phyloP scores from a whole-genome alignment of 2,888 invertebrate species.

The Tetragnatha montana region DNA sequence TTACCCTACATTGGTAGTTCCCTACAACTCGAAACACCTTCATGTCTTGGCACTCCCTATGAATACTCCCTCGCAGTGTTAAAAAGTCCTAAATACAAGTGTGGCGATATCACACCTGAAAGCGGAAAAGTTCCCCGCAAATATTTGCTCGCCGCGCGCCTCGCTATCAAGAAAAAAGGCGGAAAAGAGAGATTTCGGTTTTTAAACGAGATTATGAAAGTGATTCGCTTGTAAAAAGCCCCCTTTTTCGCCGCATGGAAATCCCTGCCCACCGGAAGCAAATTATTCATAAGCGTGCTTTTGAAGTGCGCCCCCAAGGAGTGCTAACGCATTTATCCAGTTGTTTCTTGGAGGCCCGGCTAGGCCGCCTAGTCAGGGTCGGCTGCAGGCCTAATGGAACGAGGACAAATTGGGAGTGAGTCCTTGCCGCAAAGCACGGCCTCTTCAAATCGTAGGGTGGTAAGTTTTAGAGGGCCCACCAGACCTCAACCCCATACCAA shows the following conservation, averaged over 20 bases:
- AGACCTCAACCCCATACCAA: too few relatives aligned
- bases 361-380: slow-evolving; percentile 69
- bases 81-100: too few relatives aligned
- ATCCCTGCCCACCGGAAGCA: slow-evolving; percentile 67
- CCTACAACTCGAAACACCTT: too few relatives aligned
- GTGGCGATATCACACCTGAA: neutral
- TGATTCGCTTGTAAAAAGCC: slow-evolving; percentile 47
- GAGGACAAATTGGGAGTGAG: slow-evolving; percentile 70
- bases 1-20: too few relatives aligned
- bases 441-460: too few relatives aligned
- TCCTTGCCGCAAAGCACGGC: too few relatives aligned
- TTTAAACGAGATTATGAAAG: slow-evolving; percentile 56
- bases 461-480: too few relatives aligned
- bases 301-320: slow-evolving; percentile 67
- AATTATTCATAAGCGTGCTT: slow-evolving; percentile 71
- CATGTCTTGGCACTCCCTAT: too few relatives aligned
- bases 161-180: slow-evolving; percentile 25
- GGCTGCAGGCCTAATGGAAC: slow-evolving; percentile 68
- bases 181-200: slow-evolving; percentile 41
- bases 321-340: slow-evolving; percentile 69
- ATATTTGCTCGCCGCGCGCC: neutral
- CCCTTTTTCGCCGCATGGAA: slow-evolving; percentile 33
- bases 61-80: too few relatives aligned
- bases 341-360: slow-evolving; percentile 67
- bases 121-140: neutral